phyloP scores from a whole-genome alignment of 2,888 invertebrate genomes.

The Protophormia terraenovae region DNA sequence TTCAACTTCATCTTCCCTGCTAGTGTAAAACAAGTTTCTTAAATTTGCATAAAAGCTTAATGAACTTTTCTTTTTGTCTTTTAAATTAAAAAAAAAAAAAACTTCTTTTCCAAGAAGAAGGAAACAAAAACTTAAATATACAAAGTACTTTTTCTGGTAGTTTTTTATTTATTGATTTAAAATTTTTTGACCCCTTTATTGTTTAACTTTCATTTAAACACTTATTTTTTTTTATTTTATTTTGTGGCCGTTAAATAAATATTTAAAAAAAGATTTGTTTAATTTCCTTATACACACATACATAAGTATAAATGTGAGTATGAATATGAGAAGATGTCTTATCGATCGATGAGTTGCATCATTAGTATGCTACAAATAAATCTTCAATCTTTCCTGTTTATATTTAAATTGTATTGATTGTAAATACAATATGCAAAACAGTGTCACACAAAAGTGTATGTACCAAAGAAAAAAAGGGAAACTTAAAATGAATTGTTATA shows the following conservation, averaged over 20 bases:
- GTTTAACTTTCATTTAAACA: conserved; percentile 1
- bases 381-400: conserved; percentile 41
- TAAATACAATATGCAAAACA: background rate
- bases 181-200: conserved; percentile 34
- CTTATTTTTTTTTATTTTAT: background rate
- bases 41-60: conserved; percentile 7
- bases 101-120: background rate
- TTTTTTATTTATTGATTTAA: conserved; percentile 21
- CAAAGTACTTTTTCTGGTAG: background rate
- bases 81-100: background rate
- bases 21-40: conserved; percentile 9
- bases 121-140: background rate
- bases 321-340: background rate
- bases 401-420: conserved; percentile 25
- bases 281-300: conserved; percentile 35
- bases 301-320: background rate
- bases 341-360: conserved; percentile 31
- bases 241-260: conserved; percentile 30
- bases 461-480: background rate
- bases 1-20: no score
- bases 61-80: conserved; percentile 4
- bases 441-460: background rate
- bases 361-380: conserved; percentile 28
- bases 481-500: background rate
- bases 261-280: background rate